Base-by-base conservation (phyloP, 2,888 invertebrate genomes). In the Tetragonula carbonaria region DNA sequence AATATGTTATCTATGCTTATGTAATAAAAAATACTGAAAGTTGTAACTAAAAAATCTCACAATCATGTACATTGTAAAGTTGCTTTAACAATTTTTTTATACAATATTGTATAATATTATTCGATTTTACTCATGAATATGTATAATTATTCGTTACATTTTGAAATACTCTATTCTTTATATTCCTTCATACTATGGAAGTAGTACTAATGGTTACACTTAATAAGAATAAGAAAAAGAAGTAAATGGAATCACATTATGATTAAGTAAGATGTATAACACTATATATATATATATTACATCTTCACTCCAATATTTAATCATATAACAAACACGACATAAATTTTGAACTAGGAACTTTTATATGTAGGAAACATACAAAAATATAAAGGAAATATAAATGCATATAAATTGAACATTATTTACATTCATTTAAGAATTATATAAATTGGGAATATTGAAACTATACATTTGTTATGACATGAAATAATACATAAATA, bases 341-440 rank as follows among this genome's bases (percentile, higher is more conserved):
- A 75, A 83, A 77, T 76, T 67, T 86, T 75, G 78, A 88, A 86
- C 83, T 88, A 86, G 84, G 80, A 88, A 88, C 80, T 84, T 87
- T 67, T 59, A 77, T 38, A 16, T 78, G 62, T 78, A 82, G 55
- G 65, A 83, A 85, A 51, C 51, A 80, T 73, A 85, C 45, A 78
- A 82, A 83, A 80, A 63, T 55, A 23, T 21, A 16, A 74, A 63
- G 51, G 18, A 59, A 74, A 81, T 74, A 66, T 73, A 78, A 71
- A 59, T 77, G 75, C 53, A 74, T 80, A 33, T 76, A 79, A 72
- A 72, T 51, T 68, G 65, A 70, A 82, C 63, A 71, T 75, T 88
- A 82, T 84, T 82, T 88, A 87, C 82, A 84, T 57, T 68, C 13
- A 45, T 76, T 73, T 55, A 38, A 55, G n/a, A 71, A 70, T 80